Conservation (phyloP, 1,140 invertebrate genomes). For the Drosophila paulistorum region DNA sequence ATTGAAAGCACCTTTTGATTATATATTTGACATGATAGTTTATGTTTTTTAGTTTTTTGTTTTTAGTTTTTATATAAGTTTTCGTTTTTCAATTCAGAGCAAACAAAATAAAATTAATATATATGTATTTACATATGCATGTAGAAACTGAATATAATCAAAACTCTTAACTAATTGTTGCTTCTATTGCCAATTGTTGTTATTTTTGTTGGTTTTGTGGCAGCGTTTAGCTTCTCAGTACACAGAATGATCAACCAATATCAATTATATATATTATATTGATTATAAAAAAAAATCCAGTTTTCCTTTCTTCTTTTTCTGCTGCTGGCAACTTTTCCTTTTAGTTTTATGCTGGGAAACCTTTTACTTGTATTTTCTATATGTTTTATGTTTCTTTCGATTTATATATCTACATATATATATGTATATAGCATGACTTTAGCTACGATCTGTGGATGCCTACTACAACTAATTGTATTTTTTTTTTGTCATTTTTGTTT, state of each 20-base stretch:
- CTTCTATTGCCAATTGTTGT: slow-evolving; percentile 26
- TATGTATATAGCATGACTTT: slow-evolving; percentile 28
- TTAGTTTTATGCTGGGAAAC: slow-evolving; percentile 52
- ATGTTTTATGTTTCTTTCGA: slow-evolving; percentile 48
- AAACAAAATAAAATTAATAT: slow-evolving; percentile 46
- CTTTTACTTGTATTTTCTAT: slow-evolving; percentile 51
- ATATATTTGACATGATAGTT: slow-evolving; percentile 77
- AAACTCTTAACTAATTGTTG: slow-evolving; percentile 46
- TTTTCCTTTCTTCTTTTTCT: background rate
- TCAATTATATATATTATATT: slow-evolving; percentile 15
- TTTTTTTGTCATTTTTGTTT: background rate
- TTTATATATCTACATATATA: slow-evolving; percentile 31
- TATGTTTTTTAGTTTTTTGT: slow-evolving; percentile 36
- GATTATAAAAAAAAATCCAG: slow-evolving; percentile 3
- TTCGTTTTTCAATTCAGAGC: slow-evolving; percentile 29
- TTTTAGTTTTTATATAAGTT: slow-evolving; percentile 29
- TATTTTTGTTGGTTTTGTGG: slow-evolving; percentile 52
- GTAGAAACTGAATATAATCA: slow-evolving; percentile 70
- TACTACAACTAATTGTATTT: slow-evolving; percentile 25
- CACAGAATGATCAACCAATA: slow-evolving; percentile 36
- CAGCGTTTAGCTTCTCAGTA: slow-evolving; percentile 77
- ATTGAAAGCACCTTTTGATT: slow-evolving; percentile 82
- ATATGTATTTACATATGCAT: slow-evolving; percentile 21
- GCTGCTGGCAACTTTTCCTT: slow-evolving; percentile 7
- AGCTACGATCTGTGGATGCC: slow-evolving; percentile 18